These are phyloP conservation scores for Hydropotes inermis DNA, from an alignment of 2,113 vertebrate species.

Conservation along the genomic window DNA sequence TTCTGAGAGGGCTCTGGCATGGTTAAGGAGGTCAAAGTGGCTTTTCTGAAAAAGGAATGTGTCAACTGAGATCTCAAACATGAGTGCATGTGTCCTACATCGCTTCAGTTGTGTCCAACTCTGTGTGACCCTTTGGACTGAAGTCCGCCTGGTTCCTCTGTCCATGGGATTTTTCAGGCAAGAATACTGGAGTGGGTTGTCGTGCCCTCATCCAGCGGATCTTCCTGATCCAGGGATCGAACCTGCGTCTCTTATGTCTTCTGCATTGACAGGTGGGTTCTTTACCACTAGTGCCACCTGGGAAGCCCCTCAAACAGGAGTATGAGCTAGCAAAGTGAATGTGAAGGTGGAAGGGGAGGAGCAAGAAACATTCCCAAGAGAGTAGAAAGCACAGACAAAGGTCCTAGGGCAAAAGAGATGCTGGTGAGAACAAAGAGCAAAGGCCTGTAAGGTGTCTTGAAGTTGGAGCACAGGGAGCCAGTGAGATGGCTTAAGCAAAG, in stretches of 20 bases:
- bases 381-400: neutral
- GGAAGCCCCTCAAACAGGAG: neutral
- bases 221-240: neutral
- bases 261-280: neutral
- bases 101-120: neutral
- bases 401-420: neutral
- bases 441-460: neutral
- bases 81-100: accelerated
- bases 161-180: neutral
- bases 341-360: neutral
- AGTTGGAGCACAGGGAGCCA: neutral
- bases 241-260: neutral
- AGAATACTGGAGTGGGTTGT: neutral
- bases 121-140: neutral
- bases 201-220: neutral
- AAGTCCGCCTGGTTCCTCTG: neutral
- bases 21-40: neutral
- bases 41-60: neutral
- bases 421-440: neutral
- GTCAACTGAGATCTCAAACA: neutral
- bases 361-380: neutral
- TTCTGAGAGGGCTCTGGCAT: neutral
- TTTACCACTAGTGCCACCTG: neutral
- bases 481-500: neutral
- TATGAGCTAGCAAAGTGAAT: neutral